Evolutionary conservation across 2,888 invertebrate genomes (phyloP), one percentile per base, ranked within the genome.

Genomic region (Alentia gelatinosa): DNA sequence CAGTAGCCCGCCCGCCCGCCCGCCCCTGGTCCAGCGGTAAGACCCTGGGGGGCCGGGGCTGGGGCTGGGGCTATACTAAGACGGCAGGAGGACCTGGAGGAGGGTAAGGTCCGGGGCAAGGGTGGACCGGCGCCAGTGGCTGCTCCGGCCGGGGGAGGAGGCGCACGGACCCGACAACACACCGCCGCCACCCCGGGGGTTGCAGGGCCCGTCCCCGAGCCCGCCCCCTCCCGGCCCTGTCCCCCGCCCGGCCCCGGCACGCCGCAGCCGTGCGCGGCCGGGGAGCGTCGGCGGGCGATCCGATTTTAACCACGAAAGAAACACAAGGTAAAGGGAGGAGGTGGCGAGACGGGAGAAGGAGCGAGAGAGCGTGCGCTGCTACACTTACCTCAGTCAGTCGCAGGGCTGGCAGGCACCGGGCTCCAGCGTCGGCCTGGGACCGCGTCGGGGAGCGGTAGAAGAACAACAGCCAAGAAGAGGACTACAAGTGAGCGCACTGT

Each of bases 261-360:
- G 37, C 33, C n/a, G 1, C 12, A 26, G 23, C 30, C 68, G 23
- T 26, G 30, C 68, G 68, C 1, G 68, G 4, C 1, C 30, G 30
- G 30, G 30, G 26, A 19, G n/a, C 68, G 68, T 68, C 79, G 79
- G 79, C 79, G 79, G 79, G 79, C 35, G 79, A 79, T 12, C 37
- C 19, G 33, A 12, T 68, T 68, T 68, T 68, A 68, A 68, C 68
- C 68, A 68, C 68, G 68, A 68, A 68, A 68, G 79, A 39, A 79
- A 79, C 79, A 15, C 4, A 1, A 5, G 3, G 15, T 1, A 37
- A 19, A 15, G 15, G 35, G 79, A 1, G 79, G 1, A 4, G 63
- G 63, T 5, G n/a, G 63, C 63, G 63, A n/a, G n/a, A n/a, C n/a
- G n/a, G 12, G 9, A 26, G 63, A 63, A 26, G 63, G 23, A 63